Conservation (phyloP, 1,140 invertebrate genomes). For the Drosophila trapezifrons region DNA sequence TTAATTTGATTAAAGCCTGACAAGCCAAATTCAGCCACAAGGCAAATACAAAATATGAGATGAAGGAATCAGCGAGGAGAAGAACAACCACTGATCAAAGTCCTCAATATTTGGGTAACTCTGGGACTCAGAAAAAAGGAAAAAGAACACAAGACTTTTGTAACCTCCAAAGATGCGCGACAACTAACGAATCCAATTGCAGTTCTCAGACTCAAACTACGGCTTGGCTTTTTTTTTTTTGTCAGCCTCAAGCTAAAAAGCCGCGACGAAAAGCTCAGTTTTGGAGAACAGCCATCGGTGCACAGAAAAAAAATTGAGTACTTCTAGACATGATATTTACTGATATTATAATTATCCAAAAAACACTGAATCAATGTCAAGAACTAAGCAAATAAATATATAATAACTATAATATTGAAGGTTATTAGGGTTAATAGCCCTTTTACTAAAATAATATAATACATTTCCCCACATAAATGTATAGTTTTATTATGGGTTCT, state of each 20-base stretch:
- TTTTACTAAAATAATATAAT: too few relatives aligned
- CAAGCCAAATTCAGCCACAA: conserved; percentile 12
- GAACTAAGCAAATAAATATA: too few relatives aligned
- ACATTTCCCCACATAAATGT: too few relatives aligned
- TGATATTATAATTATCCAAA: too few relatives aligned
- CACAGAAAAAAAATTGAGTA: not conserved
- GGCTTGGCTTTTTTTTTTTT: not conserved
- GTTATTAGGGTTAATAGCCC: too few relatives aligned
- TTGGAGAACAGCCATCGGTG: conserved; percentile 10
- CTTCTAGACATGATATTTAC: not conserved
- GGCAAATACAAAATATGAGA: conserved; percentile 19
- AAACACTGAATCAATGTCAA: too few relatives aligned
- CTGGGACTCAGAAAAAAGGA: too few relatives aligned
- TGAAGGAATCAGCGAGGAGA: conserved; percentile 5
- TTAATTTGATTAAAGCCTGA: conserved; percentile 52
- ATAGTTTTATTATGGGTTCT: too few relatives aligned
- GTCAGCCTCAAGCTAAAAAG: conserved; percentile 7
- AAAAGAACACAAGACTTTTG: conserved; percentile 25
- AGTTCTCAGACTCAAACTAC: conserved; percentile 17
- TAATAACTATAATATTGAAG: too few relatives aligned
- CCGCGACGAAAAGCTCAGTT: conserved; percentile 4
- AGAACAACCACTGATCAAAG: conserved; percentile 19
- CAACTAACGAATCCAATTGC: conserved; percentile 45
- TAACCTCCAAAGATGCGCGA: conserved; percentile 39
- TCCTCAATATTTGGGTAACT: conserved; percentile 15